Conservation (phyloP, 2,113 vertebrate genomes). For the Salminus brasiliensis region DNA sequence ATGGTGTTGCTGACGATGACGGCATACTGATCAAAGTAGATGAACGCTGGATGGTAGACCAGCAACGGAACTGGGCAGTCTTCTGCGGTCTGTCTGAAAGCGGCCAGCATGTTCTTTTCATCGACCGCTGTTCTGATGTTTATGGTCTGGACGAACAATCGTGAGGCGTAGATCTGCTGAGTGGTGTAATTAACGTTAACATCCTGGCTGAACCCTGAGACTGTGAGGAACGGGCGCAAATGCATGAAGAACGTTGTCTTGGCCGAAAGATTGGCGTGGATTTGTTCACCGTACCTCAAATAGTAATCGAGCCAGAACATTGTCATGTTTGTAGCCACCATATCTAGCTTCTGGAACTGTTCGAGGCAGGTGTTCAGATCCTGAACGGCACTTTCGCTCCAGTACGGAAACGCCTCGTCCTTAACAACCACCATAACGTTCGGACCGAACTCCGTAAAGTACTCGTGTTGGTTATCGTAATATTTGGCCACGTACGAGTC, state of each 20-base stretch:
- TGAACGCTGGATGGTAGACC: constrained; percentile 68
- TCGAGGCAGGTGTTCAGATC: constrained; percentile 55
- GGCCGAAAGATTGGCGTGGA: constrained; percentile 41
- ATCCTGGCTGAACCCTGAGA: constrained; percentile 59
- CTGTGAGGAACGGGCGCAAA: constrained; percentile 56
- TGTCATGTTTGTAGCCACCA: constrained; percentile 43
- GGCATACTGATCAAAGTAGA: constrained; percentile 64
- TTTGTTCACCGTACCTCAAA: constrained; percentile 34
- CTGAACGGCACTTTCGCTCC: constrained; percentile 63
- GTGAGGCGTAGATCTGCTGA: constrained; percentile 56
- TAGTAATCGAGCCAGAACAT: constrained; percentile 68
- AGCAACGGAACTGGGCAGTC: constrained; percentile 54
- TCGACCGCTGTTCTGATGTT: constrained; percentile 53
- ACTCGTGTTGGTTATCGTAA: constrained; percentile 69
- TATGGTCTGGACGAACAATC: constrained; percentile 69
- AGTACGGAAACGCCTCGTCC: constrained; percentile 61
- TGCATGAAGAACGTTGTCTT: constrained; percentile 51
- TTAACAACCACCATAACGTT: constrained; percentile 72
- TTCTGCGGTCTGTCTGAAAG: constrained; percentile 25
- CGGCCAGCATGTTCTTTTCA: constrained; percentile 64
- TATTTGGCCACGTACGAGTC: constrained; percentile 66
- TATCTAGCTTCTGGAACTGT: constrained; percentile 59
- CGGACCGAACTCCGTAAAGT: constrained; percentile 68
- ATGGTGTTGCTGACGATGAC: constrained; percentile 66
- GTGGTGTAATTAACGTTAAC: constrained; percentile 54